phyloP scores from a whole-genome alignment of 2,888 invertebrate genomes.

The Rhorus exstirpatorius region DNA sequence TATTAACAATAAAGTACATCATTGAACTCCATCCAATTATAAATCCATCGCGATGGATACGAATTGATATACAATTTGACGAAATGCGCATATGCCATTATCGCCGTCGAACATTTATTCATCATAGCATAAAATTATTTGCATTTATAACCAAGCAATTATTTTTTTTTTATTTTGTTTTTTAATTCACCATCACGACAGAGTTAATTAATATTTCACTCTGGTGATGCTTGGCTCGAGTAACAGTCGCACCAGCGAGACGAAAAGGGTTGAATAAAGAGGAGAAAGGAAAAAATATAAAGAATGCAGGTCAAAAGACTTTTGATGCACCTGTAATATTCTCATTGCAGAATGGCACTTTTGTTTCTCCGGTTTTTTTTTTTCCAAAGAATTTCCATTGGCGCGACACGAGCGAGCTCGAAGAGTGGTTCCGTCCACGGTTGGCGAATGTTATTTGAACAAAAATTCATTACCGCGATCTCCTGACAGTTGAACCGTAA shows the following conservation, averaged over 20 bases:
- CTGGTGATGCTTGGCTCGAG: slow-evolving; percentile 16
- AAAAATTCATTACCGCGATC: slow-evolving; percentile 40
- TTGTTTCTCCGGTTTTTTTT: not conserved
- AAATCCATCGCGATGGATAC: slow-evolving; percentile 41
- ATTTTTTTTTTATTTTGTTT: not conserved
- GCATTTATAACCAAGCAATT: not conserved
- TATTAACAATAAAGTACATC: slow-evolving; percentile 63
- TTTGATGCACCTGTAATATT: no score
- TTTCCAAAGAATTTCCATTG: slow-evolving; percentile 9
- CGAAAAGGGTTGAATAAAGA: not conserved
- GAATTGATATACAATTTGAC: slow-evolving; percentile 45
- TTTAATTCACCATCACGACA: slow-evolving; percentile 29
- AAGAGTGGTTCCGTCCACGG: not conserved
- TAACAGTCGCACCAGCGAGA: not conserved
- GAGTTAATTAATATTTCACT: slow-evolving; percentile 59
- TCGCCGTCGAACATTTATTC: slow-evolving; percentile 32
- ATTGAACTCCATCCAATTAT: slow-evolving; percentile 58
- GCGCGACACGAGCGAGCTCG: not conserved
- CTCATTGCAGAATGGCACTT: no score
- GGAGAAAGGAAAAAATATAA: not conserved
- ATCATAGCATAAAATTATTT: slow-evolving; percentile 37
- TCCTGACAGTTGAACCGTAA: not conserved
- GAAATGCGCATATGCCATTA: slow-evolving; percentile 35
- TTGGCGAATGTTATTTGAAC: slow-evolving; percentile 39
- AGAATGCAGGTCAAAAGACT: not conserved